Conservation (phyloP, 2,888 invertebrate species). For the Cepaea hortensis region DNA sequence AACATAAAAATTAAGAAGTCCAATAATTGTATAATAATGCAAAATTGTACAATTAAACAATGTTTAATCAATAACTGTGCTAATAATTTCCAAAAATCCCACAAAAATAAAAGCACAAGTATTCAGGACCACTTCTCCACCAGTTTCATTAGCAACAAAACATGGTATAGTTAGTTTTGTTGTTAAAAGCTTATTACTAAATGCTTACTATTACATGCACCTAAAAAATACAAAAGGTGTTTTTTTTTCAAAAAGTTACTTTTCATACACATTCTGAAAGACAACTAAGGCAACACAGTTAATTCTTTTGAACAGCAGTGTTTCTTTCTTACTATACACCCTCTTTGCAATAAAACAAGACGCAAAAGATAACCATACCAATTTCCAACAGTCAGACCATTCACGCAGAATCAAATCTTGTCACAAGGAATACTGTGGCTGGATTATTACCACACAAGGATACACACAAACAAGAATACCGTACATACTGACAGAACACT, state of each 20-base stretch:
- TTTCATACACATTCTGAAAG: background rate
- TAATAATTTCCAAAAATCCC: background rate
- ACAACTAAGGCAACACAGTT: background rate
- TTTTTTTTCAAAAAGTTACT: no score
- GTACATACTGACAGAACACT: no score
- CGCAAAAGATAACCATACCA: background rate
- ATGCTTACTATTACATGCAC: constrained; percentile 3
- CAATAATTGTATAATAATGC: constrained; percentile 12
- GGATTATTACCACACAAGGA: no score
- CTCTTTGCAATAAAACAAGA: no score
- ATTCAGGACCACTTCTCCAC: background rate
- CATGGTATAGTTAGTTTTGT: background rate
- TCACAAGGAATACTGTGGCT: background rate
- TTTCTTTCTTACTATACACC: background rate
- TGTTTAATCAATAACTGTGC: background rate
- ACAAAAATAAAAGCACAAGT: constrained; percentile 3
- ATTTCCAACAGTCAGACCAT: background rate
- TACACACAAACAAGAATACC: no score
- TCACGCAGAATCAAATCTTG: background rate
- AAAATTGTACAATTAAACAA: constrained; percentile 8
- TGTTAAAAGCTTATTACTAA: no score
- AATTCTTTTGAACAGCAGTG: background rate
- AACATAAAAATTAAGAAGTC: constrained; percentile 16
- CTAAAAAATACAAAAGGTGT: background rate
- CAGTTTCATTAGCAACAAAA: background rate